These are phyloP conservation scores for Apantesis nais DNA, from an alignment of 2,888 invertebrate species.

Conservation along the genomic window DNA sequence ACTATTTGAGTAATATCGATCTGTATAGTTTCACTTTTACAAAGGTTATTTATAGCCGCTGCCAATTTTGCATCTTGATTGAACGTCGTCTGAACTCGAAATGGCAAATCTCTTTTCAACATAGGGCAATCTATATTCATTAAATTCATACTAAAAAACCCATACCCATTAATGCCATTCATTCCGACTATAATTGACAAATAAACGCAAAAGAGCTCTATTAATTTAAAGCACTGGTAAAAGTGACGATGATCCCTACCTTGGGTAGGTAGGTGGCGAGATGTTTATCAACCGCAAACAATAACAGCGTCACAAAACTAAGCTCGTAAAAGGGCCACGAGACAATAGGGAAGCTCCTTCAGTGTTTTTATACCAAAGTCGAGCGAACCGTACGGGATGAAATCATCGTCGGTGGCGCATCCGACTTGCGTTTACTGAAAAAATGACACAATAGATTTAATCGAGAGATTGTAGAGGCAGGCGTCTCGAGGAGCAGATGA, in stretches of 20 bases:
- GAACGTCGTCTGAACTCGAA: constrained; percentile 56
- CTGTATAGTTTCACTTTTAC: constrained; percentile 45
- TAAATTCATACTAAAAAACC: constrained; percentile 73
- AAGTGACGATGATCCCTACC: constrained; percentile 83
- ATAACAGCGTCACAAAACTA: constrained; percentile 83
- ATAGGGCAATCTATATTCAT: constrained; percentile 69
- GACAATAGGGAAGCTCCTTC: constrained; percentile 80
- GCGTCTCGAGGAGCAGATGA: constrained; percentile 85
- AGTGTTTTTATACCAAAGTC: constrained; percentile 81
- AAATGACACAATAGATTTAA: constrained; percentile 84
- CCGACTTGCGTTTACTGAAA: constrained; percentile 79
- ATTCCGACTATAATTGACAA: constrained; percentile 74
- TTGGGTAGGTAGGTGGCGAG: constrained; percentile 76
- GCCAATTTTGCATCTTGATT: constrained; percentile 73
- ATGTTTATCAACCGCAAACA: constrained; percentile 85
- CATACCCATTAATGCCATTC: constrained; percentile 57
- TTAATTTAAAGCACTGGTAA: constrained; percentile 76
- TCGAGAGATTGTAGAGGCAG: constrained; percentile 82
- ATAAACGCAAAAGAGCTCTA: constrained; percentile 71
- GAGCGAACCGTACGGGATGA: constrained; percentile 78
- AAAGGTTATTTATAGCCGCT: constrained; percentile 73
- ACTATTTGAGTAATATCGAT: constrained; percentile 36
- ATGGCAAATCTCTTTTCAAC: constrained; percentile 61
- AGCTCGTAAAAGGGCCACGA: constrained; percentile 82
- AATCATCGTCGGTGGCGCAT: constrained; percentile 85